Conservation (phyloP, 2,113 vertebrate genomes). For the Morone chrysops region DNA sequence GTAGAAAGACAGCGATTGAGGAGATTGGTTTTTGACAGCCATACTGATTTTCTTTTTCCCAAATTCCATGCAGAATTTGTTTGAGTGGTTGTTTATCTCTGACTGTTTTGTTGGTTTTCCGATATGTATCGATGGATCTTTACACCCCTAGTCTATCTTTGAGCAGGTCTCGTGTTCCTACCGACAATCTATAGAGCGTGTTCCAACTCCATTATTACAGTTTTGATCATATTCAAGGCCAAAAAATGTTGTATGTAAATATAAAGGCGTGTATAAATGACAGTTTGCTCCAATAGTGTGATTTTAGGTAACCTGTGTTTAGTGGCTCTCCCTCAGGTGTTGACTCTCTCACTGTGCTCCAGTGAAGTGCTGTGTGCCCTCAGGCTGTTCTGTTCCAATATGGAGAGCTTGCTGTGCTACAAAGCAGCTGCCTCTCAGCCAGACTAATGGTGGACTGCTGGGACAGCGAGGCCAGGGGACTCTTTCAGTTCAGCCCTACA, state of each 20-base stretch:
- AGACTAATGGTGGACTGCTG: not conserved
- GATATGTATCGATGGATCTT: not conserved
- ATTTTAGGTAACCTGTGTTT: not conserved
- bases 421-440: constrained; percentile 35
- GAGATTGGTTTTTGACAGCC: not conserved
- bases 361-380: not conserved
- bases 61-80: not conserved
- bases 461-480: not conserved
- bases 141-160: not conserved
- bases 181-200: not conserved
- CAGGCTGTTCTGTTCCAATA: constrained; percentile 17
- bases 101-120: not conserved
- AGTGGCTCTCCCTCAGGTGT: constrained; percentile 17
- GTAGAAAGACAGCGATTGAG: not conserved
- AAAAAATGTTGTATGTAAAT: not conserved
- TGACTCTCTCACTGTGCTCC: not conserved
- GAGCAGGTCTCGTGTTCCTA: not conserved
- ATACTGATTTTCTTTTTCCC: not conserved
- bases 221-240: not conserved
- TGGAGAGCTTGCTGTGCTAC: not conserved
- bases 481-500: not conserved
- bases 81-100: not conserved
- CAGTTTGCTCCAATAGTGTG: not conserved
- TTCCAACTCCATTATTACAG: not conserved
- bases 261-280: not conserved